Base-by-base conservation (phyloP, 2,797 vertebrate genomes). In the Neomorphus geoffroyi region DNA sequence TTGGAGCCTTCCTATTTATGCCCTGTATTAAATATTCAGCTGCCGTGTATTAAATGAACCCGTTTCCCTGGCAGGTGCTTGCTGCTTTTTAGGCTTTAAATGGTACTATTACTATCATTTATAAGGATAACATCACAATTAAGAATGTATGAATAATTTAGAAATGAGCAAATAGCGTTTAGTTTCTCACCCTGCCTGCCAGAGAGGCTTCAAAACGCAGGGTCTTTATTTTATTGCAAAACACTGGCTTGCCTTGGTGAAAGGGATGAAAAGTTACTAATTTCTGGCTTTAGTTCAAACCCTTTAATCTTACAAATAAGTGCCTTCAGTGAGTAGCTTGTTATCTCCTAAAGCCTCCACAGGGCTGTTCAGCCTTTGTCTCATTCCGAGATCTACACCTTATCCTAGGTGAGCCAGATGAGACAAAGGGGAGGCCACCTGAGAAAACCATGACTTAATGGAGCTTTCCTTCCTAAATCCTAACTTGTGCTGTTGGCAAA, bases 271-370 rank as follows among this genome's bases (percentile, higher is more conserved):
- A 74, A 97, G 95, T 96, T 83, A 75, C 97, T 97, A 23, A 96
- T 97, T 97, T 86, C 96, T 96, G 97, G 97, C 96, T 97, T 96
- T 96, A 87, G 67, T 39, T 95, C 91, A 80, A 94, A 80, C 96
- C 96, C 96, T 97, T 97, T 96, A 97, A 97, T 96, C 96, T 96
- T 71, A 83, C 80, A 69, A 86, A 60, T 64, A 80, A 92, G 94
- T 86, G 88, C 88, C 92, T 88, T 85, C 69, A 2, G 35, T 39
- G 77, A 96, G 90, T 6, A 57, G 79, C 94, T 80, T 32, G 62
- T 94, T 96, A 92, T 95, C 95, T 94, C 86, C 85, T 58, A 48
- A 75, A 94, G 92, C 91, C 96, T 54, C 30, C 2, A 1, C 65
- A 26, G 95, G 89, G 92, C 92, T 73, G 10, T 19, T 88, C 41